Evolutionary conservation across 1,140 invertebrate species (phyloP), one percentile per base, ranked within the genome.

Genomic region (Aphelenchoides fujianensis): DNA sequence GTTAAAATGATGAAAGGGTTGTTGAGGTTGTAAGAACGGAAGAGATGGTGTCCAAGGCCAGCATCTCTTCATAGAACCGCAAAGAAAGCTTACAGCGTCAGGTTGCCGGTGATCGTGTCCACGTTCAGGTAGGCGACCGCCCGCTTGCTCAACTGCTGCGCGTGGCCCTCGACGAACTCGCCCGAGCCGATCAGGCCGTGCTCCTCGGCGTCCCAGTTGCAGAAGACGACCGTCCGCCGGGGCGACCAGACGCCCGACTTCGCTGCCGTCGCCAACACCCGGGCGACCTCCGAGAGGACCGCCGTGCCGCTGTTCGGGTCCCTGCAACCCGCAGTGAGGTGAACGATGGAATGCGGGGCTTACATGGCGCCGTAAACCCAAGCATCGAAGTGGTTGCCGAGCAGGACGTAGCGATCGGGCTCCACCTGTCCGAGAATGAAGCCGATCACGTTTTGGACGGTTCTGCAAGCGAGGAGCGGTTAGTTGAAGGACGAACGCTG

Each of bases 331-430:
- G 41, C 41, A 23, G 23, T 48, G 12, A 48, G 41, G 23, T 16
- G 41, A 48, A 23, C 12, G 23, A 48, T 16, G 12, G 12, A 23
- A 48, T 48, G 12, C 41, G 23, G 23, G 23, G 41, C 41, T 48
- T 23, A 48, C 41, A 48, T 48, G 12, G 55, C 5, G 28, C 55
- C 55, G 75, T 86, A 87, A 12, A 85, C 86, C 88, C 88, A 89
- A 31, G 89, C 85, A 83, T 89, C 89, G 68, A 88, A 82, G 72
- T 89, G 89, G 72, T 88, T 88, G 2, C 89, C 89, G 7, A 90
- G 76, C 32, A 89, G 83, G n/a, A 89, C 84, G 78, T 88, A 89
- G 2, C 87, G 73, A 75, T 89, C 87, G 54, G 74, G 77, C 53
- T 84, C 81, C 5, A 80, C 73, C 12, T 41, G 12, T 7, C 82